phyloP scores from a whole-genome alignment of 2,888 invertebrate species.

The Diarsia rubi region DNA sequence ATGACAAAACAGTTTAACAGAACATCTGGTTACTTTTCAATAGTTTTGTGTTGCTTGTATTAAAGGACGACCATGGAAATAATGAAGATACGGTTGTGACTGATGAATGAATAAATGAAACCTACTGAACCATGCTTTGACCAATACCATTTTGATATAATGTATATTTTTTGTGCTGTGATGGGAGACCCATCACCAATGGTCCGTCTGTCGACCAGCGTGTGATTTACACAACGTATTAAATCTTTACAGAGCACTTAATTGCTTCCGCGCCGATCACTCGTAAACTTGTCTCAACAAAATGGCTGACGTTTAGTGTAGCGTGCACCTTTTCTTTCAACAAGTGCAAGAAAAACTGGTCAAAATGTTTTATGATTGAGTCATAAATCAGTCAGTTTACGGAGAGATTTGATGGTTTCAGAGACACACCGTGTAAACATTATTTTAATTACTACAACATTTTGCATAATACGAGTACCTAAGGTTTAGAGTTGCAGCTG shows the following conservation, averaged over 20 bases:
- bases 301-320: constrained; percentile 47
- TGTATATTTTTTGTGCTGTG: constrained; percentile 24
- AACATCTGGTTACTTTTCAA: not conserved
- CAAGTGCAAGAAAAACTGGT: constrained; percentile 39
- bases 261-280: constrained; percentile 80
- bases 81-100: not conserved
- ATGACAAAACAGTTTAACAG: not conserved
- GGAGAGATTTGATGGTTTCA: constrained; percentile 1
- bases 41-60: not conserved
- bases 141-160: not conserved
- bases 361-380: constrained; percentile 14
- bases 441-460: not conserved
- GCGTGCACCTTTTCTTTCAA: constrained; percentile 61
- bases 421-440: constrained; percentile 2
- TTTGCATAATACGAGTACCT: too few species aligned
- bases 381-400: not conserved
- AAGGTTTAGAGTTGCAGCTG: not conserved
- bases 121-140: constrained; percentile 45
- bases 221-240: constrained; percentile 77
- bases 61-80: too few species aligned
- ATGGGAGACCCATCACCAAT: constrained; percentile 70
- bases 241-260: constrained; percentile 82
- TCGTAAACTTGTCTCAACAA: constrained; percentile 68
- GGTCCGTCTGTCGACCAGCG: constrained; percentile 67
- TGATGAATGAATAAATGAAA: not conserved